Evolutionary conservation across 37 sponge, comb jelly and placozoan species (phyloP).

Genomic region (Eunapius fragilis): DNA sequence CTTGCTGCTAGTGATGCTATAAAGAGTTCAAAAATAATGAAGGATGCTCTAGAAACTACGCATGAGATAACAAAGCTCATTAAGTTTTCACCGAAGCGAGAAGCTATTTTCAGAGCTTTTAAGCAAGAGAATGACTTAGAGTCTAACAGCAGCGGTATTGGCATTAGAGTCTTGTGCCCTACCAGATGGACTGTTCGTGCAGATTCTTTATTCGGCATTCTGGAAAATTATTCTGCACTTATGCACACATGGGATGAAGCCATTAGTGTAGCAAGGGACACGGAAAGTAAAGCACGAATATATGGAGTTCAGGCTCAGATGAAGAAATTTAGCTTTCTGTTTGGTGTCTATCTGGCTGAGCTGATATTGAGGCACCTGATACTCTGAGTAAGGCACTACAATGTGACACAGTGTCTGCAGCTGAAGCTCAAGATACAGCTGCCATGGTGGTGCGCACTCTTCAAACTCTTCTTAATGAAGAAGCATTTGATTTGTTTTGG

Average conservation of each 20-base stretch:
- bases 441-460: neutral
- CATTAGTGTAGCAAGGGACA: conserved; percentile 4
- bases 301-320: conserved; percentile 31
- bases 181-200: conserved; percentile 53
- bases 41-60: conserved; percentile 57
- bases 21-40: conserved; percentile 47
- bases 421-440: conserved; percentile 33
- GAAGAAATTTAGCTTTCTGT: conserved; percentile 37
- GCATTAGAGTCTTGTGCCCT: conserved; percentile 27
- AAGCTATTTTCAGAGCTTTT: conserved; percentile 50
- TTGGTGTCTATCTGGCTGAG: conserved; percentile 4
- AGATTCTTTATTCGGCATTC: conserved; percentile 13
- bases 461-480: conserved; percentile 20
- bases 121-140: conserved; percentile 53
- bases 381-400: conserved; percentile 42
- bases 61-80: conserved; percentile 50
- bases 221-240: conserved; percentile 20
- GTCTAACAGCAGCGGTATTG: neutral
- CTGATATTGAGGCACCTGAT: conserved; percentile 6
- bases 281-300: conserved; percentile 25
- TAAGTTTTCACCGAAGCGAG: conserved; percentile 30
- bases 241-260: conserved; percentile 36
- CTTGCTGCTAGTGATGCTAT: conserved; percentile 57
- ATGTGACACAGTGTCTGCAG: conserved; percentile 28
- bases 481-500: conserved; percentile 23